Evolutionary conservation across 2,113 vertebrate species (phyloP).

Genomic region (Corynorhinus townsendii): DNA sequence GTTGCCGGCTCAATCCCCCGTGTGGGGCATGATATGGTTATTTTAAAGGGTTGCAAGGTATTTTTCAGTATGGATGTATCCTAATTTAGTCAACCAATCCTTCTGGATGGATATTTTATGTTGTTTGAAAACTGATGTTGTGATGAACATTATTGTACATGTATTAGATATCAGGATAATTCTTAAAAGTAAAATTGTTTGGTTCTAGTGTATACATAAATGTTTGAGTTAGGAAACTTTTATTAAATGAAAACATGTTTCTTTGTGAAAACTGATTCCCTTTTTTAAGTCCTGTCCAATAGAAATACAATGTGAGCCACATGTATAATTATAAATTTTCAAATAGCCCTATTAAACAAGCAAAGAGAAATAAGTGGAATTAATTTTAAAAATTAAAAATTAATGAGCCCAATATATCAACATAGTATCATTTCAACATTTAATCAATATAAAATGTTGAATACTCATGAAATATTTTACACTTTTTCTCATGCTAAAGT

Average conservation of each 20-base stretch:
- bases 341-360: not conserved
- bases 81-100: not conserved
- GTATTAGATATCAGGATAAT: not conserved
- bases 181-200: not conserved
- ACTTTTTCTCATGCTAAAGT: not conserved
- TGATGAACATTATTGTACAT: not conserved
- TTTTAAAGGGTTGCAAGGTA: not conserved
- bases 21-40: not conserved
- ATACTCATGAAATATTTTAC: not conserved
- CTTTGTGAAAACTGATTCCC: not conserved
- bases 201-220: not conserved
- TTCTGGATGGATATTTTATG: not conserved
- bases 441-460: not conserved
- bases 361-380: not conserved
- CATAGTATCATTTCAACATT: not conserved
- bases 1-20: too few species aligned
- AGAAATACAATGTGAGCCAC: not conserved
- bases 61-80: not conserved
- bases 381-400: not conserved
- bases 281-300: not conserved
- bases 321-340: not conserved
- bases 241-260: not conserved
- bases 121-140: not conserved
- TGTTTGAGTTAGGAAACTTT: not conserved
- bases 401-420: not conserved